phyloP scores from a whole-genome alignment of 2,888 invertebrate genomes.

The Drosophila incognita region DNA sequence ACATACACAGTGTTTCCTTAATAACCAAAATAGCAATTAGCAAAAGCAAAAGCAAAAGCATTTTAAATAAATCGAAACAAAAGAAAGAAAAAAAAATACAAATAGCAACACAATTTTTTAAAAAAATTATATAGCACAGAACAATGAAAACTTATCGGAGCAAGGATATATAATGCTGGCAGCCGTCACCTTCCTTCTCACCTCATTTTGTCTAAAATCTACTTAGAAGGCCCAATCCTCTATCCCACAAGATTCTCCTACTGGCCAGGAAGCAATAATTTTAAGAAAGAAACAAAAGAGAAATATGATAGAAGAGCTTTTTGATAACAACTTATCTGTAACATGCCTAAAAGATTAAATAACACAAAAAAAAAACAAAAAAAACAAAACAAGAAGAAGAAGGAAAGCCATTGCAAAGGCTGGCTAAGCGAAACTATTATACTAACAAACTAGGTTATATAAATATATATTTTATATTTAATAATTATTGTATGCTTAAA shows the following conservation, averaged over 20 bases:
- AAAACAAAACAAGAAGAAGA: background rate
- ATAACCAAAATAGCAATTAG: conserved; percentile 64
- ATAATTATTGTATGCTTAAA: conserved; percentile 78
- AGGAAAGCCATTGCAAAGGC: conserved; percentile 16
- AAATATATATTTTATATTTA: conserved; percentile 68
- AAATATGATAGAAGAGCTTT: conserved; percentile 23
- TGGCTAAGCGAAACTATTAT: conserved; percentile 58
- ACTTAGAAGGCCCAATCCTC: conserved; percentile 3
- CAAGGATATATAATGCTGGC: conserved; percentile 19
- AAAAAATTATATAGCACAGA: conserved; percentile 31
- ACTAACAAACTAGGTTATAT: conserved; percentile 76
- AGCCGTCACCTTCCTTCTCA: background rate
- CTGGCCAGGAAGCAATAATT: conserved; percentile 61
- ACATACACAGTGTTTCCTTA: conserved; percentile 71
- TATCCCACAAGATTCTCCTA: conserved; percentile 23
- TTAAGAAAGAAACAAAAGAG: conserved; percentile 28
- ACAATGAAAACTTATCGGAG: conserved; percentile 20
- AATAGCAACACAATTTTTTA: conserved; percentile 25
- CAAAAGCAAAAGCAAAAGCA: conserved; percentile 34
- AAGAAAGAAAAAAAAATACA: background rate
- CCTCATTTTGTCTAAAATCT: conserved; percentile 9
- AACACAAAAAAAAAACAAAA: background rate
- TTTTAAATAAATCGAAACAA: conserved; percentile 31
- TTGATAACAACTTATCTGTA: conserved; percentile 43
- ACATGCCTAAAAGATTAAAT: conserved; percentile 27